Conservation (phyloP, 2,888 invertebrate species). For the Eugnorisma glareosa region DNA sequence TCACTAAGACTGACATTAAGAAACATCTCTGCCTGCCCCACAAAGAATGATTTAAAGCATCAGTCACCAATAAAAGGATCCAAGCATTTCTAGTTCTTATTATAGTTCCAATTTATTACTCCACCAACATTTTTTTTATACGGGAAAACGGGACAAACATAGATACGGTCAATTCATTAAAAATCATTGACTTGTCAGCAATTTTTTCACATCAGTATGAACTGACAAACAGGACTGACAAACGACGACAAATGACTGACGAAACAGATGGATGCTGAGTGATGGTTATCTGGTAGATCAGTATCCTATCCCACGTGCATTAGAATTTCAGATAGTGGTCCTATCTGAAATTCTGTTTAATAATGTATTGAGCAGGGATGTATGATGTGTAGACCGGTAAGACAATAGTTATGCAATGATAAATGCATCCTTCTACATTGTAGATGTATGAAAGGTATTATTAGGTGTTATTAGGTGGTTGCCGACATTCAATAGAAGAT, state of each 20-base stretch:
- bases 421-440: constrained; percentile 21
- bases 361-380: constrained; percentile 55
- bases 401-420: constrained; percentile 29
- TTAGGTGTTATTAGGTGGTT: too few species aligned
- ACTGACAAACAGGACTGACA: constrained; percentile 68
- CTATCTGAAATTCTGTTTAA: too few species aligned
- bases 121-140: constrained; percentile 26
- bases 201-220: constrained; percentile 57
- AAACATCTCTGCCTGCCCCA: constrained; percentile 15
- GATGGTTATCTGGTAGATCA: constrained; percentile 68
- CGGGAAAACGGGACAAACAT: constrained; percentile 13
- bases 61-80: constrained; percentile 42
- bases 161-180: constrained; percentile 47
- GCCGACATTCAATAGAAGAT: background rate
- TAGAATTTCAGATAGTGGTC: constrained; percentile 76
- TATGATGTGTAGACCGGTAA: constrained; percentile 37
- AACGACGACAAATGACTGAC: constrained; percentile 72
- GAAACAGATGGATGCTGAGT: constrained; percentile 61
- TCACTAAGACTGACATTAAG: constrained; percentile 49
- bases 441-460: constrained; percentile 22
- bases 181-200: constrained; percentile 59
- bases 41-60: constrained; percentile 47
- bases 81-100: constrained; percentile 17
- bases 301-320: constrained; percentile 75
- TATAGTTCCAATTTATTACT: constrained; percentile 29